Evolutionary conservation across 2,888 invertebrate genomes (phyloP).

Genomic region (Dicyrtomina minuta): DNA sequence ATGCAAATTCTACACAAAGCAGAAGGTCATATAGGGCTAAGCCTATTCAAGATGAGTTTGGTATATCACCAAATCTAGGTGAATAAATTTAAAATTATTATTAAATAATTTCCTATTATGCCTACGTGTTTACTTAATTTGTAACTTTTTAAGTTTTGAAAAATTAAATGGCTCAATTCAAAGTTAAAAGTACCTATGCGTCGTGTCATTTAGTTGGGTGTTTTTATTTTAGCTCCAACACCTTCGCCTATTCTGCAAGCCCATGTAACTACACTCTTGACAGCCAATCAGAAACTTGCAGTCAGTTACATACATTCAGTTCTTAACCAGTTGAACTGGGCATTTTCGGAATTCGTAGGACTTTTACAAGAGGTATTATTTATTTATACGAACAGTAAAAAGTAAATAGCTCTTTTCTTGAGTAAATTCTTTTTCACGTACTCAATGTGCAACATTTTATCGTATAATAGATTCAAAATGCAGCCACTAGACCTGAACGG

Average conservation of each 20-base stretch:
- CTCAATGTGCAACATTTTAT: background rate
- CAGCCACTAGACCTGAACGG: slow-evolving; percentile 62
- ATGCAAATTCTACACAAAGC: slow-evolving; percentile 62
- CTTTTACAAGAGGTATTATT: slow-evolving; percentile 83
- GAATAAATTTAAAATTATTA: slow-evolving; percentile 32
- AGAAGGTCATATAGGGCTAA: slow-evolving; percentile 58
- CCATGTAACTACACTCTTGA: slow-evolving; percentile 66
- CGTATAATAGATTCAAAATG: slow-evolving; percentile 63
- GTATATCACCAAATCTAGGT: slow-evolving; percentile 53
- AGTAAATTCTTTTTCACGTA: background rate
- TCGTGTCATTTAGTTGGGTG: too few species aligned
- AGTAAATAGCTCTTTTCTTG: background rate
- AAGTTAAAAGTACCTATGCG: too few species aligned
- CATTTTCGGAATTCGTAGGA: slow-evolving; percentile 82
- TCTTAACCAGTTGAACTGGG: slow-evolving; percentile 81
- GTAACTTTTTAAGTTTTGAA: background rate
- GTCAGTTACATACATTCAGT: slow-evolving; percentile 74
- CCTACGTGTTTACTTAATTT: background rate
- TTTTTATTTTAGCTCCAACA: slow-evolving; percentile 64
- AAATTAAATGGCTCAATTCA: too few species aligned
- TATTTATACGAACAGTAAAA: slow-evolving; percentile 34
- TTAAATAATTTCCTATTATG: slow-evolving; percentile 1
- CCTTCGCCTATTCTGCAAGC: slow-evolving; percentile 68
- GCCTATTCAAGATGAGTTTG: slow-evolving; percentile 59
- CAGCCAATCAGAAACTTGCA: slow-evolving; percentile 66